A percentile compares a stretch with the other conserved stretches of the same genome.
Conservation (phyloP, 2,888 invertebrate species). For the Biston betularia region DNA sequence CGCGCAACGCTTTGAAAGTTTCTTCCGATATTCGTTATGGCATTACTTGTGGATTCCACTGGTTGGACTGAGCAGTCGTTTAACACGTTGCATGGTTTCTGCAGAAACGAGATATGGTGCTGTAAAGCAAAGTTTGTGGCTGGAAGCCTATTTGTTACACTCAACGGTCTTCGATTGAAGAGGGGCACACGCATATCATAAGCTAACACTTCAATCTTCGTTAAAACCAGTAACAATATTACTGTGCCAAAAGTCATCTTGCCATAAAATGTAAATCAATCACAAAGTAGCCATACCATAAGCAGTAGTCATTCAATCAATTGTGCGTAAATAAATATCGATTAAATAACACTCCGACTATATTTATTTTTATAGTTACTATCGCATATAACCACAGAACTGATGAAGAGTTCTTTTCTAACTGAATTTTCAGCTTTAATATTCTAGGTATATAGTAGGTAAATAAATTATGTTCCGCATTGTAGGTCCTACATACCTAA, state of each 20-base stretch:
- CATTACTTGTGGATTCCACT: not conserved
- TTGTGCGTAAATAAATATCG: too few species aligned
- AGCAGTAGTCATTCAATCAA: too few species aligned
- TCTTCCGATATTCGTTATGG: not conserved
- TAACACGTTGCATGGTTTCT: slow-evolving; percentile 16
- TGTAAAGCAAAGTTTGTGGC: slow-evolving; percentile 8
- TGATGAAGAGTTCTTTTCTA: slow-evolving; percentile 43
- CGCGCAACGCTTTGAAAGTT: not conserved
- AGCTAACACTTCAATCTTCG: slow-evolving; percentile 1
- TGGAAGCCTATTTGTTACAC: slow-evolving; percentile 1
- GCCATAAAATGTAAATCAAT: not conserved
- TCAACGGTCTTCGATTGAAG: slow-evolving; percentile 7
- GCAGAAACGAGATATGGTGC: not conserved
- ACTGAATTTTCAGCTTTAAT: slow-evolving; percentile 42
- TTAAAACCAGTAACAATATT: slow-evolving; percentile 11
- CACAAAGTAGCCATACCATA: not conserved
- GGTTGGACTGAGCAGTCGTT: slow-evolving; percentile 4
- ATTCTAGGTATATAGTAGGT: slow-evolving; percentile 32
- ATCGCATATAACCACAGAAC: slow-evolving; percentile 30
- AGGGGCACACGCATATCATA: slow-evolving; percentile 13
- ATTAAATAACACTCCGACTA: not conserved
- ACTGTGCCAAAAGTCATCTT: slow-evolving; percentile 8
- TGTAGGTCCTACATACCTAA: slow-evolving; percentile 11
- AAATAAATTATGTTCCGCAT: slow-evolving; percentile 46
- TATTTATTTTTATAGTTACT: not conserved